Evolutionary conservation across 2,888 invertebrate species (phyloP), one percentile per base, ranked within the genome.

Genomic region (Ptychoptera contaminata): DNA sequence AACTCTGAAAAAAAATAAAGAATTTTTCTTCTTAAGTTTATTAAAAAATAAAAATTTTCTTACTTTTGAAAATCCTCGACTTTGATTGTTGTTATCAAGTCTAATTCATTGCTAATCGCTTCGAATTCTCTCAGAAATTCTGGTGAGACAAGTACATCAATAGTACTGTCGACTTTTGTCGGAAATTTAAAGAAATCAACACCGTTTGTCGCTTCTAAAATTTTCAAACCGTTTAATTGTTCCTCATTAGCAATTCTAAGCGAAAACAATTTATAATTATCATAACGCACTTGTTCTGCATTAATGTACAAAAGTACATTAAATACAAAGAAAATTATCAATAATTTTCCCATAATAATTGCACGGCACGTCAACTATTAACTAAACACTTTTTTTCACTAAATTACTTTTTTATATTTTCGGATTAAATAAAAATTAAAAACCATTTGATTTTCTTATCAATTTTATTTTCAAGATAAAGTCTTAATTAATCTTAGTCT

Each of bases 21-120:
- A n/a, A 35, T 23, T 23, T 23, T n/a, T n/a, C n/a, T n/a, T n/a
- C n/a, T n/a, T n/a, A n/a, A n/a, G n/a, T n/a, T n/a, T 35, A 16
- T 16, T 30, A 5, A 31, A 40, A 23, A 23, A 12, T 11, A 40
- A 35, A 42, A 42, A 35, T 12, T n/a, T 35, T 38, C 52, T 55
- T 49, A 63, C 48, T 46, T 46, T 52, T 67, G 64, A 7, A 67
- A 61, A 52, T 68, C 54, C 9, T 60, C 51, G 39, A 65, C 56
- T 45, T 56, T 56, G 0, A 56, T 50, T 43, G 54, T 47, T 49
- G 56, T 56, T 6, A 53, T 40, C 6, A 60, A 44, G 2, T 51
- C 49, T 23, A 50, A 49, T 14, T 45, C 30, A 11, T 47, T 46
- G 47, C 64, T 52, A 16, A 56, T 49, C 16, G 56, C 48, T 16